Conservation (phyloP, 2,113 vertebrate genomes). For the Numida meleagris region DNA sequence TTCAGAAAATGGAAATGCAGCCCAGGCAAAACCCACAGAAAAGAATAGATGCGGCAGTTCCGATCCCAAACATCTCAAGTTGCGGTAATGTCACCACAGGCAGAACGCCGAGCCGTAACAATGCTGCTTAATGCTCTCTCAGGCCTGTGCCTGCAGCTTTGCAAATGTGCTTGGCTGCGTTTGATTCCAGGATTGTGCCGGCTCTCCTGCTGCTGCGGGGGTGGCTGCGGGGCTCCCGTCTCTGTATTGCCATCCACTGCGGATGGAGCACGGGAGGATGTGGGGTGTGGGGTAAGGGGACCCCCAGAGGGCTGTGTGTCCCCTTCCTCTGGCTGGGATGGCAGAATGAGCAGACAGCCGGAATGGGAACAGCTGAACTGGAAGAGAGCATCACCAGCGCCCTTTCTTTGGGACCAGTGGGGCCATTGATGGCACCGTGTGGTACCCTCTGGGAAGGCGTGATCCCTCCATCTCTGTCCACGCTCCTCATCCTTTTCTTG, state of each 20-base stretch:
- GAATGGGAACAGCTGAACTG: background rate
- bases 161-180: background rate
- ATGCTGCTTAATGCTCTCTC: constrained; percentile 44
- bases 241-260: background rate
- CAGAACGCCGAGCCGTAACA: background rate
- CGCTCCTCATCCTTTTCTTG: background rate
- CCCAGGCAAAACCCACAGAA: background rate
- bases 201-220: background rate
- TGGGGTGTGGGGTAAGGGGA: background rate
- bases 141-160: background rate
- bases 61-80: background rate
- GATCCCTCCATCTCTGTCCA: background rate
- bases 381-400: background rate
- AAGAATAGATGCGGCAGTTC: background rate
- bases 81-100: constrained; percentile 22
- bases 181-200: background rate
- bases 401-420: fast-evolving
- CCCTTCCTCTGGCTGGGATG: background rate
- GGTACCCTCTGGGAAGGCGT: fast-evolving
- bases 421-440: background rate
- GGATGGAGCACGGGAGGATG: background rate
- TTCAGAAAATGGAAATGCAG: background rate
- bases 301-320: background rate
- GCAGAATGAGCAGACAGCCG: fast-evolving
- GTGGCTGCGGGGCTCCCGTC: background rate